phyloP scores from a whole-genome alignment of 2,113 vertebrate species.

The Leuciscus idus region DNA sequence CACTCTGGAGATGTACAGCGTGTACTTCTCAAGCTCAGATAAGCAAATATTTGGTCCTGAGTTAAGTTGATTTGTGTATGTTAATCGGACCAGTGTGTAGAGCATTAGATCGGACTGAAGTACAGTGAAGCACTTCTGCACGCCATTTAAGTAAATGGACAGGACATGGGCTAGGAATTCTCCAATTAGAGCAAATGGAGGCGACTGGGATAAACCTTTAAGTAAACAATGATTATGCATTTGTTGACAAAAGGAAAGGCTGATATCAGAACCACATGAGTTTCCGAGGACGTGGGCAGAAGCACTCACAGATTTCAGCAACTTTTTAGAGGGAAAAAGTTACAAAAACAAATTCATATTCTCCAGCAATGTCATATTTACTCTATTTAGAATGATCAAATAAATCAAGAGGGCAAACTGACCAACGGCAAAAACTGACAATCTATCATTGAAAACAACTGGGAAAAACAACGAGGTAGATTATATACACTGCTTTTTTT shows the following conservation, averaged over 20 bases:
- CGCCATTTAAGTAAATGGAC: slow-evolving; percentile 19
- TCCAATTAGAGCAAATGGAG: slow-evolving; percentile 62
- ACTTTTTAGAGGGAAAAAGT: neutral
- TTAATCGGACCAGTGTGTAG: slow-evolving; percentile 58
- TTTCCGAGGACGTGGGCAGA: slow-evolving; percentile 45
- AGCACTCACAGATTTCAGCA: neutral
- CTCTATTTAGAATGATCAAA: neutral
- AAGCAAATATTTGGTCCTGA: slow-evolving; percentile 68
- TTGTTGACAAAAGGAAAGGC: slow-evolving; percentile 70
- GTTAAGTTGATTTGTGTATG: slow-evolving; percentile 57
- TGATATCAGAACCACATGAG: slow-evolving; percentile 54
- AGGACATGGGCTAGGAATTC: slow-evolving; percentile 43
- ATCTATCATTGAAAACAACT: neutral
- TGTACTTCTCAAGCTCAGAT: slow-evolving; percentile 59
- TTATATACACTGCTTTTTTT: neutral
- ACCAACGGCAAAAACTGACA: neutral
- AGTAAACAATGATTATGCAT: slow-evolving; percentile 68
- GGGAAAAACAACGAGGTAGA: neutral
- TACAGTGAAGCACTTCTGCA: slow-evolving; percentile 20
- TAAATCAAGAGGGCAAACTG: neutral
- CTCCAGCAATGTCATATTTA: neutral
- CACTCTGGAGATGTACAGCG: slow-evolving; percentile 53
- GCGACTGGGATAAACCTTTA: slow-evolving; percentile 56
- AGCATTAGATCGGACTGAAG: slow-evolving; percentile 33
- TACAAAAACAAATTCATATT: neutral